Percentiles rank a stretch among this genome's conserved stretches.
Conservation (phyloP, 2,113 vertebrate species). For the Noturus placidus region DNA sequence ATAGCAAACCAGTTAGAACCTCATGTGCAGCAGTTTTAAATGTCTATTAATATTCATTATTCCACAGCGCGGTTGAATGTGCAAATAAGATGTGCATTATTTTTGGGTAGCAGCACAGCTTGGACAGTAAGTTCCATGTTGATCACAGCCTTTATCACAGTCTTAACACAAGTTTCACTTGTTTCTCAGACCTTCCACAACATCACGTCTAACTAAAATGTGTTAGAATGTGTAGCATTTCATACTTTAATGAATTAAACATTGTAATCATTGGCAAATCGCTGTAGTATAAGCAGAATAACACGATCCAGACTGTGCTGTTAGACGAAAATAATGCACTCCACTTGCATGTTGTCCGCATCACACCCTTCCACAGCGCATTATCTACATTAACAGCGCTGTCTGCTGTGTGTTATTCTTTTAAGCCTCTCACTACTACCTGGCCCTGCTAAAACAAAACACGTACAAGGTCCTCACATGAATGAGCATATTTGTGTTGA, state of each 20-base stretch:
- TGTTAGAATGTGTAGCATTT: neutral
- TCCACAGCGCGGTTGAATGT: neutral
- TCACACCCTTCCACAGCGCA: neutral
- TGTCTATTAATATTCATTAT: neutral
- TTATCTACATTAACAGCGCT: neutral
- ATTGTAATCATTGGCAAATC: neutral
- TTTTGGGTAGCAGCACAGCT: neutral
- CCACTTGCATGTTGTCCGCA: too few species aligned
- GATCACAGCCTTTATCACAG: too few species aligned
- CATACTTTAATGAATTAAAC: neutral
- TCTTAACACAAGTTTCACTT: neutral
- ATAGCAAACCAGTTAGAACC: neutral
- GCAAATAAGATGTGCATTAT: neutral
- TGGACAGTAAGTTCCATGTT: too few species aligned
- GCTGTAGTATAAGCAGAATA: neutral
- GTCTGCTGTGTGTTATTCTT: neutral
- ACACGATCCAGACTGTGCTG: neutral
- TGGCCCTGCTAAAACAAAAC: neutral
- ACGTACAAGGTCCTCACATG: neutral
- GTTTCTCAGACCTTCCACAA: neutral
- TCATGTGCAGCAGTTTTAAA: neutral
- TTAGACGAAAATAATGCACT: neutral
- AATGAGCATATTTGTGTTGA: neutral
- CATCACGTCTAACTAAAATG: neutral
- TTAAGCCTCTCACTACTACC: neutral